Base-by-base conservation (phyloP, 2,888 invertebrate species). In the Metallyticus violacea region DNA sequence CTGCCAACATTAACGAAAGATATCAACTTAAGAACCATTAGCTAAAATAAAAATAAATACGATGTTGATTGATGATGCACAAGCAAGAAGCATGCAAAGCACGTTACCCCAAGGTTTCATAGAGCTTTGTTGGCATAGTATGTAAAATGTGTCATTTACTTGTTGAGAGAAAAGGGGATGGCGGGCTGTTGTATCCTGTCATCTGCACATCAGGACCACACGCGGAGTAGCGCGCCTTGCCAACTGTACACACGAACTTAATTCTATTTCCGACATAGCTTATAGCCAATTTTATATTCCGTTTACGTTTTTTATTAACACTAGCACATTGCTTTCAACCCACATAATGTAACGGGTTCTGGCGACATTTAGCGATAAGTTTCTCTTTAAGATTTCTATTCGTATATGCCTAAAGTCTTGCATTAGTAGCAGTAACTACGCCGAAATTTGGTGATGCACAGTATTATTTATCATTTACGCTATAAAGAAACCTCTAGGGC, bases 121-220 rank as follows among this genome's bases (percentile, higher is more conserved):
- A 29, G 81, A 29, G 0, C 30, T 30, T 81, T 26, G 81, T 40
- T n/a, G 40, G 25, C 29, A 5, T 27, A 82, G n/a, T 82, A 62
- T 27, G 22, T 76, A 82, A 82, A 82, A 82, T 76, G 40, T 82
- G 82, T 82, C 82, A 82, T 76, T 82, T 82, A 27, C 27, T 26
- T 62, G 40, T 9, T 62, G 22, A 15, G 40, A 62, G 40, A 22
- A 2, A 4, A 22, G 40, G 40, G 22, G 40, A 22, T 22, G 40
- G 6, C n/a, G n/a, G n/a, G n/a, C n/a, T n/a, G n/a, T n/a, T n/a
- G n/a, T n/a, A n/a, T n/a, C n/a, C n/a, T 62, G 40, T 62, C 40
- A 40, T 40, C 40, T 40, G 40, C 40, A 40, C 40, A 7, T 40
- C 40, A 62, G 40, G 40, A 9, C 40, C 40, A 62, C 40, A 62